These are phyloP conservation scores for Drosophila kanapiae DNA, from an alignment of 1,140 invertebrate species.

Conservation along the genomic window DNA sequence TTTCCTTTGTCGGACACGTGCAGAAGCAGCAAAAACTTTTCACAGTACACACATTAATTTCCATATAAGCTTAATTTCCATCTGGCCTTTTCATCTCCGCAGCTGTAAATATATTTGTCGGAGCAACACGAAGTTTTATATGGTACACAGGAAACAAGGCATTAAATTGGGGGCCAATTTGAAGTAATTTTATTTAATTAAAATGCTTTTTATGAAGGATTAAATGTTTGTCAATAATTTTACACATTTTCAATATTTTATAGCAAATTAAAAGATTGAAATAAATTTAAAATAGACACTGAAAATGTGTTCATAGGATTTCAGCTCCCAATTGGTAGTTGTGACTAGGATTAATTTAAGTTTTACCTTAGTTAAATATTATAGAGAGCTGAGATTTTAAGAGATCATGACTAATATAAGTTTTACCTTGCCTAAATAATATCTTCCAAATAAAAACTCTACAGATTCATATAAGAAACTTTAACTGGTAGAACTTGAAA, in stretches of 20 bases:
- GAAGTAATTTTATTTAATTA: background rate
- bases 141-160: background rate
- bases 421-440: too few species aligned
- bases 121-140: constrained; percentile 23
- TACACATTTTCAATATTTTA: background rate
- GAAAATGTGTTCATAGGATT: too few species aligned
- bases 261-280: background rate
- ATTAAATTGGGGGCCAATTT: background rate
- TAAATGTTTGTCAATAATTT: background rate
- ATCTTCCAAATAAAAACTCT: too few species aligned
- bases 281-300: background rate
- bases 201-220: too few species aligned
- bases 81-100: constrained; percentile 48
- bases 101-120: constrained; percentile 47
- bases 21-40: constrained; percentile 46
- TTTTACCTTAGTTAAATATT: too few species aligned
- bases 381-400: too few species aligned
- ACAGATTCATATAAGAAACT: too few species aligned
- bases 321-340: too few species aligned
- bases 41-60: constrained; percentile 62
- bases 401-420: too few species aligned
- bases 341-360: too few species aligned
- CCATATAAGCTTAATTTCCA: constrained; percentile 65
- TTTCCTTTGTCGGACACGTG: constrained; percentile 45
- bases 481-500: too few species aligned